A percentile compares a stretch with the other conserved stretches of the same genome.
These are phyloP conservation scores for Lycaon pictus DNA, from an alignment of 2,113 vertebrate species.

Conservation along the genomic window DNA sequence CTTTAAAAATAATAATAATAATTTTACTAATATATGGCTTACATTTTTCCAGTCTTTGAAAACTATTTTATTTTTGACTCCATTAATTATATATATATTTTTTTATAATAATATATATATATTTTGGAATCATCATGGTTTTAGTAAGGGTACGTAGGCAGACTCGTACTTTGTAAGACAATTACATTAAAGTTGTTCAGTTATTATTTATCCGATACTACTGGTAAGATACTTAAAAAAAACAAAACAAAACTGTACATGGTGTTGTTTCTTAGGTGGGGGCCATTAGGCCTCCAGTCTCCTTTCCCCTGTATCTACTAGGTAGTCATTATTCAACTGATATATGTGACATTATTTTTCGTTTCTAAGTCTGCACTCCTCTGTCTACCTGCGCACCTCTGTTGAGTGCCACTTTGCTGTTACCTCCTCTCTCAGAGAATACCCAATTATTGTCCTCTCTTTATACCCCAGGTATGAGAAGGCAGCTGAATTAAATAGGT, in stretches of 20 bases:
- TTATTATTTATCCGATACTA: constrained; percentile 44
- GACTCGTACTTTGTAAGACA: neutral
- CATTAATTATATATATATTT: neutral
- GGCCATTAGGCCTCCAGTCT: constrained; percentile 23
- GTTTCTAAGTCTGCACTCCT: constrained; percentile 30
- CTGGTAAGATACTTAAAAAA: neutral
- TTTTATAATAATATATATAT: neutral
- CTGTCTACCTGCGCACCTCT: neutral
- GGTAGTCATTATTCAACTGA: constrained; percentile 32
- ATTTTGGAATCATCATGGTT: neutral
- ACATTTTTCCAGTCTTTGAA: constrained; percentile 42
- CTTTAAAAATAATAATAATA: neutral
- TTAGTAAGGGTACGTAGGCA: neutral
- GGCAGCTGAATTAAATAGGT: constrained; percentile 60
- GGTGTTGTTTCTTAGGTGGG: constrained; percentile 40
- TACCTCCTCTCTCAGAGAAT: constrained; percentile 51
- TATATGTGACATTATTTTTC: constrained; percentile 59
- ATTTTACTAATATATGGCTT: neutral
- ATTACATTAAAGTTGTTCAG: neutral
- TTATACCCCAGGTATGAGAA: constrained; percentile 67
- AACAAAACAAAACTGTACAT: neutral
- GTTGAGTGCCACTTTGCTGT: neutral
- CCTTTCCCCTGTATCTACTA: constrained; percentile 46
- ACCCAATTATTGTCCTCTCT: constrained; percentile 60
- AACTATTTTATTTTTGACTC: neutral